Conservation (phyloP, 1,140 invertebrate species). For the Physella acuta region DNA sequence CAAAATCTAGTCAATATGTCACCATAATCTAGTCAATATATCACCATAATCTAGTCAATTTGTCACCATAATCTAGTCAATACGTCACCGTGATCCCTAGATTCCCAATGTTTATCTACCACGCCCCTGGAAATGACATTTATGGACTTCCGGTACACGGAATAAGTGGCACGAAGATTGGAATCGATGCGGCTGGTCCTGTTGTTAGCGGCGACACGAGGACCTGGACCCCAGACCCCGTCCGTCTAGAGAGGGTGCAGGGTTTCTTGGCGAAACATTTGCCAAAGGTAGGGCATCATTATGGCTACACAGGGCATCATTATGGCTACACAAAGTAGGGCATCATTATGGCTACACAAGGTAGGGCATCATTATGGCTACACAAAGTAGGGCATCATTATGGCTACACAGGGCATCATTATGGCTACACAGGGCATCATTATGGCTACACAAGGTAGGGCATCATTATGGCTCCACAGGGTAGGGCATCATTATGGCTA, state of each 20-base stretch:
- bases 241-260: conserved; percentile 33
- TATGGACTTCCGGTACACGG: conserved; percentile 52
- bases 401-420: too few relatives aligned
- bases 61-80: background rate
- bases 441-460: too few relatives aligned
- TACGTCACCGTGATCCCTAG: conserved; percentile 34
- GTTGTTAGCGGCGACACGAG: conserved; percentile 40
- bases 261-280: conserved; percentile 28
- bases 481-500: too few relatives aligned
- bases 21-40: background rate
- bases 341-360: too few relatives aligned
- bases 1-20: conserved; percentile 23
- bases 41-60: background rate
- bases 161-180: conserved; percentile 51
- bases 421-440: too few relatives aligned
- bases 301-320: too few relatives aligned
- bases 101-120: conserved; percentile 52
- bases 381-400: too few relatives aligned
- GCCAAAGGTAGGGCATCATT: conserved; percentile 33
- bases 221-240: conserved; percentile 41
- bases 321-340: too few relatives aligned
- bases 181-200: conserved; percentile 43
- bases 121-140: conserved; percentile 39
- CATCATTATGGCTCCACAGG: too few relatives aligned
- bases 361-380: too few relatives aligned